Evolutionary conservation across 2,888 invertebrate genomes (phyloP).

Genomic region (Cotesia congregata): DNA sequence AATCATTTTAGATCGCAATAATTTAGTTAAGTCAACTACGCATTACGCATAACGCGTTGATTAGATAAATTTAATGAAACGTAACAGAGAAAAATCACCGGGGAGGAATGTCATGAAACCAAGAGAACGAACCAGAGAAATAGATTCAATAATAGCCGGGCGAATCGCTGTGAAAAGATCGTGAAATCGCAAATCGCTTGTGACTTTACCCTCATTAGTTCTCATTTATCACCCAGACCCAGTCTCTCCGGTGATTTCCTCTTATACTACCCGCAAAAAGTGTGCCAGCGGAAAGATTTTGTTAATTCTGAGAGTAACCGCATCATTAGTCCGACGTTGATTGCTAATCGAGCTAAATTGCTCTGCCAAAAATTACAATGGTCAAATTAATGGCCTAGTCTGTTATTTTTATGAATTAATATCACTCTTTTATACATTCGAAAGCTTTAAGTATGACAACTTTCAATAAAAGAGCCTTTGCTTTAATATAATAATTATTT

Average conservation of each 20-base stretch:
- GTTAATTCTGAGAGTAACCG: slow-evolving; percentile 17
- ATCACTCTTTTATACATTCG: too few relatives aligned
- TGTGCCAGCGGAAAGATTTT: slow-evolving; percentile 22
- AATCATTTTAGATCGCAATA: not conserved
- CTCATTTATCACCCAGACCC: slow-evolving; percentile 49
- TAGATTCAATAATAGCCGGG: slow-evolving; percentile 32
- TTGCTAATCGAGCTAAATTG: slow-evolving; percentile 43
- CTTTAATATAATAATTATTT: too few relatives aligned
- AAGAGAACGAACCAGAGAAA: not conserved
- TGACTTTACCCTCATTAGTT: slow-evolving; percentile 45
- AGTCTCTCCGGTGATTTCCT: slow-evolving; percentile 14
- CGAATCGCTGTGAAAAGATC: slow-evolving; percentile 8
- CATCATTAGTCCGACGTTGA: slow-evolving; percentile 47
- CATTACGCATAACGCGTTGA: not conserved
- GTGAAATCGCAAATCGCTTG: slow-evolving; percentile 21
- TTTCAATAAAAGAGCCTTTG: too few relatives aligned
- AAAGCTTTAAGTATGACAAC: too few relatives aligned
- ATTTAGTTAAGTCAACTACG: not conserved
- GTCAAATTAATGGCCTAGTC: too few relatives aligned
- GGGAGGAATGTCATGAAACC: not conserved
- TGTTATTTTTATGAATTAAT: too few relatives aligned
- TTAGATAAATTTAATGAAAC: not conserved
- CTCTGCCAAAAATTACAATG: too few relatives aligned
- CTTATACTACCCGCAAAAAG: slow-evolving; percentile 22
- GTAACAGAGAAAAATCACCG: not conserved